These are phyloP conservation scores for Macrosoma leucophasiata DNA, from an alignment of 2,888 invertebrate species.

Conservation along the genomic window DNA sequence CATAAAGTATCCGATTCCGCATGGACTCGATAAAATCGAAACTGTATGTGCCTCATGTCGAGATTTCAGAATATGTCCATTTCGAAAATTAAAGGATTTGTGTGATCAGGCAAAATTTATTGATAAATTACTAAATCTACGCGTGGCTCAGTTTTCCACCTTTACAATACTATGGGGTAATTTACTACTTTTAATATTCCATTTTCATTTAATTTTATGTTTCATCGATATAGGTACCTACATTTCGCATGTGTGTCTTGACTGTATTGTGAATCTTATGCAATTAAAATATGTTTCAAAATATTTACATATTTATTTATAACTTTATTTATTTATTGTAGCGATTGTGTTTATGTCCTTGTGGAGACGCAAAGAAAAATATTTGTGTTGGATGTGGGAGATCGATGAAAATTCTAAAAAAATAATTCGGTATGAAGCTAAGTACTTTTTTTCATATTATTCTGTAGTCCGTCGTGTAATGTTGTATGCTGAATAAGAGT, in stretches of 20 bases:
- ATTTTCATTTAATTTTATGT: too few species aligned
- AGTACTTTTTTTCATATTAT: too few species aligned
- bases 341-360: constrained; percentile 7
- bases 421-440: too few species aligned
- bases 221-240: too few species aligned
- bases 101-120: constrained; percentile 6
- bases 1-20: too few species aligned
- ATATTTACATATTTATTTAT: not conserved
- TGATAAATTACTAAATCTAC: too few species aligned
- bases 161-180: constrained; percentile 8
- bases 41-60: constrained; percentile 6
- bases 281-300: not conserved
- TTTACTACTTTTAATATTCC: too few species aligned
- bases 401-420: too few species aligned
- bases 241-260: too few species aligned
- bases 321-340: not conserved
- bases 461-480: too few species aligned
- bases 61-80: constrained; percentile 7
- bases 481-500: too few species aligned
- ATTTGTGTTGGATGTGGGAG: constrained; percentile 9
- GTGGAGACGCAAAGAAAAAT: constrained; percentile 5
- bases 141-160: constrained; percentile 5
- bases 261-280: not conserved
- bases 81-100: constrained; percentile 4
- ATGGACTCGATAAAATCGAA: too few species aligned